Base-by-base conservation (phyloP, 1,140 invertebrate species). In the Penaeus indicus region DNA sequence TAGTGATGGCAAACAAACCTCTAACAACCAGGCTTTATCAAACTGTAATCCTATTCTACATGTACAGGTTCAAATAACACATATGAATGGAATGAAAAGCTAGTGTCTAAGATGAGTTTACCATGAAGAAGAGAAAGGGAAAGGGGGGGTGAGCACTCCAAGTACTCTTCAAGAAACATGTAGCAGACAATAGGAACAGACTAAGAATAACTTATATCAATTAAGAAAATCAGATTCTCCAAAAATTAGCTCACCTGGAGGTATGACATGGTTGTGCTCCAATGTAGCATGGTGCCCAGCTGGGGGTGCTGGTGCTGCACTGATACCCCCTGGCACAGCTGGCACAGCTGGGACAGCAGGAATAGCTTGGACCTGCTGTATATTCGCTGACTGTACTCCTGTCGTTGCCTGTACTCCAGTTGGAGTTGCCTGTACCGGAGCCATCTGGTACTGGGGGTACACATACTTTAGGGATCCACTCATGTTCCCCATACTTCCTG, bases 361-460 rank as follows among this genome's bases (percentile, higher is more conserved):
- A 63, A 82, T 82, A 38, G 67, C 47, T 27, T 84, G 83, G 4
- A 85, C 84, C 78, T 85, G 88, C 42, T 85, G 88, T 21, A 89
- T 60, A 64, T 77, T 77, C 38, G 88, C 63, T 42, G 83, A 27
- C 32, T 82, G 86, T 21, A 80, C 88, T 38, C 75, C 72, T 19
- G 88, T 21, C 32, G 86, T 60, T 11, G 79, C 61, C 47, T 86
- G 85, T 18, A 86, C 85, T 25, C 85, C 78, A 60, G 85, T 78
- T 25, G 85, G 85, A 13, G 85, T 18, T 67, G 82, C 82, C 63
- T 86, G 86, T n/a, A 88, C 86, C 25, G 79, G 79, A 77, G 79
- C 86, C 86, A 88, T 83, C 38, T 82, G 88, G 84, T 89, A 89
- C 88, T 89, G 88, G 67, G 88, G 88, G 77, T 89, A 89, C 11